Evolutionary conservation across 2,113 vertebrate genomes (phyloP).

Genomic region (Hippocampus comes): DNA sequence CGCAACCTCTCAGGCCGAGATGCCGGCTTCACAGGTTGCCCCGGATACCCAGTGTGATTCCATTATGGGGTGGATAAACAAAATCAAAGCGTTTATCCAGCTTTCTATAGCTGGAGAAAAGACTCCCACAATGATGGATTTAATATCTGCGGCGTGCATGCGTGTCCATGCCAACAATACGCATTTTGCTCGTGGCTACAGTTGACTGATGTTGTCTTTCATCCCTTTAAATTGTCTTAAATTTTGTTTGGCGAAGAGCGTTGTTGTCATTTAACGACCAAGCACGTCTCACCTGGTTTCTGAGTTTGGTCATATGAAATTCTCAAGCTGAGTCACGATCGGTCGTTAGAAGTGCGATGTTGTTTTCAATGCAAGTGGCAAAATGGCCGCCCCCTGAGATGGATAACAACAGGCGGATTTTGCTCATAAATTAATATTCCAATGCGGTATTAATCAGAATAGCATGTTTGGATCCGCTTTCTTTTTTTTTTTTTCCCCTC

Average conservation of each 20-base stretch:
- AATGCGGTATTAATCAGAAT: too few relatives aligned
- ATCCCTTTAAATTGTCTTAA: background rate
- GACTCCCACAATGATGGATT: conserved; percentile 54
- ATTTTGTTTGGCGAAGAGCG: background rate
- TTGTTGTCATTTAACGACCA: too few relatives aligned
- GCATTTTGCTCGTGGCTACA: conserved; percentile 21
- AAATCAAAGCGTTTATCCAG: conserved; percentile 68
- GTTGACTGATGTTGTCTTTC: background rate
- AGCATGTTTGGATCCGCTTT: conserved; percentile 3
- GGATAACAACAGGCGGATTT: too few relatives aligned
- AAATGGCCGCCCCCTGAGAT: too few relatives aligned
- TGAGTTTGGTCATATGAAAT: too few relatives aligned
- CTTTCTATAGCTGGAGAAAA: conserved; percentile 61
- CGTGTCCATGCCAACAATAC: conserved; percentile 10
- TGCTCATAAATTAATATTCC: too few relatives aligned
- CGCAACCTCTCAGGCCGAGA: background rate
- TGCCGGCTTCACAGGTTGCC: conserved; percentile 56
- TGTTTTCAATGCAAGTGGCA: too few relatives aligned
- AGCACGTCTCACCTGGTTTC: too few relatives aligned
- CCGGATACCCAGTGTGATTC: conserved; percentile 58
- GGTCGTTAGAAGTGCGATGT: too few relatives aligned
- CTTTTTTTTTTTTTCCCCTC: conserved; percentile 16
- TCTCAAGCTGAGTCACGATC: too few relatives aligned
- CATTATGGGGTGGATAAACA: conserved; percentile 68
- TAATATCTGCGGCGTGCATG: conserved; percentile 51